phyloP scores from a whole-genome alignment of 1,140 invertebrate species.

The Argopecten irradians region DNA sequence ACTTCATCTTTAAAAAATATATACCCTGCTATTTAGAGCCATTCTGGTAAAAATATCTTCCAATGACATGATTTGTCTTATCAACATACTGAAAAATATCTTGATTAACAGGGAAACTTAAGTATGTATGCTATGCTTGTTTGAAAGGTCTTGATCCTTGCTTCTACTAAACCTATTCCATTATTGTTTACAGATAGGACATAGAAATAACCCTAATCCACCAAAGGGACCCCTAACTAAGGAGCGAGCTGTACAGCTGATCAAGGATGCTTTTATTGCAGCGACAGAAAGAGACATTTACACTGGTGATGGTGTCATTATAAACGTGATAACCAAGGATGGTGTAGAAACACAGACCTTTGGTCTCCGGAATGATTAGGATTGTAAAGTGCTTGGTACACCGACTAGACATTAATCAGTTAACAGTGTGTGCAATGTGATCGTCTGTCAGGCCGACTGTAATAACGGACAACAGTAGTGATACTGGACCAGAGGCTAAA shows the following conservation, averaged over 20 bases:
- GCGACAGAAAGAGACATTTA: conserved; percentile 98
- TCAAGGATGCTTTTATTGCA: conserved; percentile 97
- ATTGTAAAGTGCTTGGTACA: neutral
- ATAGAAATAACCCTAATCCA: conserved; percentile 88
- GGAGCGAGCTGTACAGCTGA: conserved; percentile 88
- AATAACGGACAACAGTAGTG: neutral
- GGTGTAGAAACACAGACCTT: conserved; percentile 81
- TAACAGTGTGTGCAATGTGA: no score
- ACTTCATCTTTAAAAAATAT: no score
- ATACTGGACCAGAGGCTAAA: neutral
- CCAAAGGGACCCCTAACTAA: conserved; percentile 79
- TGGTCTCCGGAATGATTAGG: conserved; percentile 76
- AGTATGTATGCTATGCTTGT: no score
- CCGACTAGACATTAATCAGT: neutral
- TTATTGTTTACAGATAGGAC: conserved; percentile 83
- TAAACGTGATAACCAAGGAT: conserved; percentile 94
- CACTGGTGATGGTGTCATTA: conserved; percentile 93
- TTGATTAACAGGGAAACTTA: no score
- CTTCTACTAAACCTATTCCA: no score
- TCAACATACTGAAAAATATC: no score
- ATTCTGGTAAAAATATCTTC: no score
- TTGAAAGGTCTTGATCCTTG: no score
- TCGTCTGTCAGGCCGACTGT: neutral
- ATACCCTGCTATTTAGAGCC: no score
- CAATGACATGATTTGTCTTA: no score